Conservation (phyloP, 2,888 invertebrate genomes). For the Ctenicera cuprea region DNA sequence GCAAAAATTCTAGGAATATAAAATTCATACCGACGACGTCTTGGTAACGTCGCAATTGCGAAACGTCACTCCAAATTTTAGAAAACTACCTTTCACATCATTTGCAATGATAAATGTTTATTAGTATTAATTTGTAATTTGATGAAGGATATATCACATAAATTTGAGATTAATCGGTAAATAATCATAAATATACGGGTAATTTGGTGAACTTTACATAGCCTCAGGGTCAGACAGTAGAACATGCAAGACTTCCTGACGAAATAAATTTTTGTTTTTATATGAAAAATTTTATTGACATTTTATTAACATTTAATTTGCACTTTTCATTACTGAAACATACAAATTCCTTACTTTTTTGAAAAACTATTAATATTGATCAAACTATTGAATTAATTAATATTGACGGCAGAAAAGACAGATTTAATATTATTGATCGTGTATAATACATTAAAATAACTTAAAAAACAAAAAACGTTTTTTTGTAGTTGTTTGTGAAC, state of each 20-base stretch:
- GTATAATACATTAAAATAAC: too few relatives aligned
- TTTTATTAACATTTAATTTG: constrained; percentile 10
- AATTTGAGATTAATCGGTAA: constrained; percentile 12
- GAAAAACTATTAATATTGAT: too few relatives aligned
- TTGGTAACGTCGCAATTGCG: too few relatives aligned
- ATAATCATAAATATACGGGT: background rate
- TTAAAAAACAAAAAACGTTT: too few relatives aligned
- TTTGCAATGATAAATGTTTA: constrained; percentile 16
- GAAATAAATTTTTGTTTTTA: constrained; percentile 4
- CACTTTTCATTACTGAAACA: background rate
- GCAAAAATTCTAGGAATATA: too few relatives aligned
- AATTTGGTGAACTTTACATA: constrained; percentile 15
- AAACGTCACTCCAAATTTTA: constrained; percentile 6
- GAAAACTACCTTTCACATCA: constrained; percentile 13
- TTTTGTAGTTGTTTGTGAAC: too few relatives aligned
- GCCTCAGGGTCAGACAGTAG: background rate
- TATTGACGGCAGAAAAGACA: too few relatives aligned
- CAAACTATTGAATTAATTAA: too few relatives aligned
- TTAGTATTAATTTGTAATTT: constrained; percentile 12
- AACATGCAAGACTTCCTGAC: constrained; percentile 4
- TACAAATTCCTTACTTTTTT: background rate
- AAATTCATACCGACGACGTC: too few relatives aligned
- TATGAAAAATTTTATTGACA: background rate
- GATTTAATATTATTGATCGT: too few relatives aligned
- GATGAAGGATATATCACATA: constrained; percentile 11